These are phyloP conservation scores for Pygoscelis adeliae DNA, from an alignment of 2,113 vertebrate species.

Conservation along the genomic window DNA sequence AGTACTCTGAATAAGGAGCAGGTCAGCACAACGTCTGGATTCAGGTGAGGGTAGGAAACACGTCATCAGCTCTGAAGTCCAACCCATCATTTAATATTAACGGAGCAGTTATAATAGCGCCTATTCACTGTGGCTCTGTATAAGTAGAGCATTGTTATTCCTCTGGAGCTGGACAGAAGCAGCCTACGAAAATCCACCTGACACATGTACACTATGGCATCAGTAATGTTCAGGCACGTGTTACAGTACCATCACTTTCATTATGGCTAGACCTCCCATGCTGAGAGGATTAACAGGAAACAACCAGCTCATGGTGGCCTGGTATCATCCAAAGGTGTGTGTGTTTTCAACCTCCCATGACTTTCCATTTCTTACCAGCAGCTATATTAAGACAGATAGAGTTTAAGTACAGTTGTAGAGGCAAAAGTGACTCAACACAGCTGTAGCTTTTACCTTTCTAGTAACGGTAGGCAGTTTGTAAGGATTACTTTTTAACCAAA, in stretches of 20 bases:
- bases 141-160: background rate
- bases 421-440: background rate
- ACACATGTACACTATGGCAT: background rate
- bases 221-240: background rate
- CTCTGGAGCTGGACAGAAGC: background rate
- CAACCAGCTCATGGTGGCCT: background rate
- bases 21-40: background rate
- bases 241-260: background rate
- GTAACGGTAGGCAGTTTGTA: background rate
- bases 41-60: background rate
- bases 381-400: background rate
- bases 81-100: background rate
- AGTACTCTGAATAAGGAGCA: background rate
- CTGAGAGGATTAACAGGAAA: slow-evolving; percentile 15
- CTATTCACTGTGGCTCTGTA: background rate
- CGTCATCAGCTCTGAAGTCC: background rate
- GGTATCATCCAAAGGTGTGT: slow-evolving; percentile 33
- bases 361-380: background rate
- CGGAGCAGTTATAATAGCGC: background rate
- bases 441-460: slow-evolving; percentile 32
- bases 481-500: background rate
- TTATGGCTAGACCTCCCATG: background rate
- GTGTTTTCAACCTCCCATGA: background rate
- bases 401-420: background rate
- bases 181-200: background rate